Percentiles rank a stretch among this genome's conserved stretches.
These are phyloP conservation scores for Exephanes ischioxanthus DNA, from an alignment of 2,888 invertebrate genomes.

Conservation along the genomic window DNA sequence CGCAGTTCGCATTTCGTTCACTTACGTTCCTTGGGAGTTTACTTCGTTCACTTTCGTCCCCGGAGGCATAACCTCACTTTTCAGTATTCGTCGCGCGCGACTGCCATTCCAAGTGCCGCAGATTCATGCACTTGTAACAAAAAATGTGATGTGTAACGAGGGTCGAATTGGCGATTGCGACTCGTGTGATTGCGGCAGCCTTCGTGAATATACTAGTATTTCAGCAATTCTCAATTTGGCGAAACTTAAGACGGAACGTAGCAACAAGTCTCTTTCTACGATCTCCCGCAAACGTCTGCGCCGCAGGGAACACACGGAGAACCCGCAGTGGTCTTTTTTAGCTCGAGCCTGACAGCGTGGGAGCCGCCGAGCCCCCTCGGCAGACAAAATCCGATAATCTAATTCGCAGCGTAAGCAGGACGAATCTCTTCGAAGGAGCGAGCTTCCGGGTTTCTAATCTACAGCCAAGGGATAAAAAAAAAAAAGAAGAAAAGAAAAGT, in stretches of 20 bases:
- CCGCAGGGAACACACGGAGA: not conserved
- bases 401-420: conserved; percentile 19
- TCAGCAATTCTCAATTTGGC: not conserved
- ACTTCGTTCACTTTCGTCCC: too few relatives aligned
- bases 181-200: too few relatives aligned
- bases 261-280: conserved; percentile 9
- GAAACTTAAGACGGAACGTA: not conserved
- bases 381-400: conserved; percentile 36
- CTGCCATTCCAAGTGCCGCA: too few relatives aligned
- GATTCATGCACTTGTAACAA: too few relatives aligned
- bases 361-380: conserved; percentile 29
- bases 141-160: too few relatives aligned
- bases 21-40: too few relatives aligned
- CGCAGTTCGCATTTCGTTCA: too few relatives aligned
- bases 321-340: conserved; percentile 33
- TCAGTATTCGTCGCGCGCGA: too few relatives aligned
- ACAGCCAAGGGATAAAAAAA: not conserved
- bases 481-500: not conserved
- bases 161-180: too few relatives aligned
- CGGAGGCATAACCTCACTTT: too few relatives aligned
- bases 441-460: not conserved
- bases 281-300: conserved; percentile 7
- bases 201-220: too few relatives aligned
- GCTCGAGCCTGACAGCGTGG: conserved; percentile 39
- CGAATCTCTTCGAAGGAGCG: not conserved